Evolutionary conservation across 2,797 vertebrate species (phyloP).

Genomic region (Coregonus suidteri): DNA sequence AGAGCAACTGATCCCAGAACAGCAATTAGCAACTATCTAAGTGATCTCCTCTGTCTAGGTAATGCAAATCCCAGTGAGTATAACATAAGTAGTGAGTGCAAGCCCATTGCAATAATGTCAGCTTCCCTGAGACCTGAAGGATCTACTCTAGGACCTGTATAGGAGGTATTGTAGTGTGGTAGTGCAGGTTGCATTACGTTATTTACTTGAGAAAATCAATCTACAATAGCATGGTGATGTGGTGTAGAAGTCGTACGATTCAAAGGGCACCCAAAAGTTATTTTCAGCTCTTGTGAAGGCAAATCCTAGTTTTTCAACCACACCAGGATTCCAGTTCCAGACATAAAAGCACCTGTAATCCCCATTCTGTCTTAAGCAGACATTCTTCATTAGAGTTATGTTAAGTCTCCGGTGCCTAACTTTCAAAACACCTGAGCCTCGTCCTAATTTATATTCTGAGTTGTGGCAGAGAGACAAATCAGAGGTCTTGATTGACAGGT

Average conservation of each 20-base stretch:
- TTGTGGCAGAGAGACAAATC: neutral
- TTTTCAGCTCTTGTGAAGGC: constrained; percentile 1
- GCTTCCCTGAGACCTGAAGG: neutral
- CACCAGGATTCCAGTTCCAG: neutral
- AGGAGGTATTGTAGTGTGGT: neutral
- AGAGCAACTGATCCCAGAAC: neutral
- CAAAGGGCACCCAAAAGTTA: too few species aligned
- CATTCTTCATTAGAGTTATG: neutral
- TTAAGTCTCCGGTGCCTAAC: neutral
- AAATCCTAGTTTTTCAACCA: neutral
- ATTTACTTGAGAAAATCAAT: too few species aligned
- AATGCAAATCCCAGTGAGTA: neutral
- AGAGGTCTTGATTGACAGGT: neutral
- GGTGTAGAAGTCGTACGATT: too few species aligned
- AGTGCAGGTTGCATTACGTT: neutral
- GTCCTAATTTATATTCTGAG: neutral
- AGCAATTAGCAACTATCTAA: neutral
- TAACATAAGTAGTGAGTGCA: too few species aligned
- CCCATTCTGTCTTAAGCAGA: neutral
- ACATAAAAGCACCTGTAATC: neutral
- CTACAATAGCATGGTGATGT: too few species aligned
- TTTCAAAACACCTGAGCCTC: neutral
- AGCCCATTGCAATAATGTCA: too few species aligned
- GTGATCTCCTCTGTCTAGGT: neutral
- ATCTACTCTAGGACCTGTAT: neutral